These are phyloP conservation scores for Brevimyrus niger DNA, from an alignment of 2,113 vertebrate genomes.

Conservation along the genomic window DNA sequence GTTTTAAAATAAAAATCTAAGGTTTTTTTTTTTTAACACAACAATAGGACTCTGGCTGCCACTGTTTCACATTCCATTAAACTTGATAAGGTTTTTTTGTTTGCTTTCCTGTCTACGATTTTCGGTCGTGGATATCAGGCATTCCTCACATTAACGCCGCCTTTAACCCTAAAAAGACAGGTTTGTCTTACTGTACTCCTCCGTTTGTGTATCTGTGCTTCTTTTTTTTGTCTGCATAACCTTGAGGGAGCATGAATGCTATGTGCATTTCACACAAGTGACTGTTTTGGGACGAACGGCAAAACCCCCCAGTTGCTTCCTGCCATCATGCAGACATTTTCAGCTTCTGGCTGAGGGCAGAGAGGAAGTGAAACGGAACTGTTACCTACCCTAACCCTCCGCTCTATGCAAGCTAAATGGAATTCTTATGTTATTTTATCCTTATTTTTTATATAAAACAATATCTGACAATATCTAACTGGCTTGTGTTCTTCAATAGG, in stretches of 20 bases:
- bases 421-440: not conserved
- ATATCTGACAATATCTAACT: not conserved
- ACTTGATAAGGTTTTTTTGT: not conserved
- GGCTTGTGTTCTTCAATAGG: not conserved
- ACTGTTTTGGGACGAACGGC: not conserved
- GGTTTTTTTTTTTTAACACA: not conserved
- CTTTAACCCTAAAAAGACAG: not conserved
- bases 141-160: not conserved
- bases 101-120: not conserved
- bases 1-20: not conserved
- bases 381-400: not conserved
- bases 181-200: not conserved
- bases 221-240: not conserved
- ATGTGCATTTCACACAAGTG: not conserved
- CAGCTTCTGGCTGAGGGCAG: not conserved
- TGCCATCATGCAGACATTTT: not conserved
- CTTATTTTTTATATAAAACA: not conserved
- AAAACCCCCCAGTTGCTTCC: not conserved
- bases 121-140: not conserved
- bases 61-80: not conserved
- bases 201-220: not conserved
- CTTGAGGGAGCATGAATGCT: not conserved
- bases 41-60: not conserved
- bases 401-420: not conserved
- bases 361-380: not conserved